A percentile compares a stretch with the other conserved stretches of the same genome.
Evolutionary conservation across 2,113 vertebrate species (phyloP).

Genomic region (Sylvia atricapilla): DNA sequence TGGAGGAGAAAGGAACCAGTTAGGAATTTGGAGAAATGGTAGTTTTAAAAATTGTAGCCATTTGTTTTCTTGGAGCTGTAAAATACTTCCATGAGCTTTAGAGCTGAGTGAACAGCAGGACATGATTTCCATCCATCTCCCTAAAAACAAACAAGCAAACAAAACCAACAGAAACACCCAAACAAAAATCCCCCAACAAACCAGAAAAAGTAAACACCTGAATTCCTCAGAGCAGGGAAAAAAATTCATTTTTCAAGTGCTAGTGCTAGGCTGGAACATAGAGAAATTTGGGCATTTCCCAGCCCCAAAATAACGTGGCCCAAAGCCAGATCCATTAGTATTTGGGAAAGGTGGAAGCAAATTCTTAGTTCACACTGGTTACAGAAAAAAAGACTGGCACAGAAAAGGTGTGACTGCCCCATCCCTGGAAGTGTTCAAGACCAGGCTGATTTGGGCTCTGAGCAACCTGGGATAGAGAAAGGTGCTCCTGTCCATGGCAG

Average conservation of each 20-base stretch:
- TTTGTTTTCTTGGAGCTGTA: not conserved
- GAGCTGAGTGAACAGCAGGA: not conserved
- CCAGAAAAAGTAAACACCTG: not conserved
- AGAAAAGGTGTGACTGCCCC: not conserved
- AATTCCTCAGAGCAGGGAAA: not conserved
- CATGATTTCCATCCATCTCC: not conserved
- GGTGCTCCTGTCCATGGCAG: not conserved
- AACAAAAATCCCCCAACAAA: no score
- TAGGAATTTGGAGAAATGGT: not conserved
- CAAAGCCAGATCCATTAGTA: not conserved
- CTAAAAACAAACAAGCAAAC: no score
- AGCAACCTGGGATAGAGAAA: accelerated
- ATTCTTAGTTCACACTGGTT: not conserved
- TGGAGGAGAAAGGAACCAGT: not conserved
- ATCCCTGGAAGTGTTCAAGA: not conserved
- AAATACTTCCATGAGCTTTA: not conserved
- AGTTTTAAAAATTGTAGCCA: not conserved
- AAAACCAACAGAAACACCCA: no score
- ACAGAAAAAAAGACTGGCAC: not conserved
- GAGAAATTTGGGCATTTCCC: not conserved
- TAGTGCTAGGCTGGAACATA: not conserved
- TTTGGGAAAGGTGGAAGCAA: not conserved
- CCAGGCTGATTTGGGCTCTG: not conserved
- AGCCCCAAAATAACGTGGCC: not conserved
- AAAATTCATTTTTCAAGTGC: not conserved